Percentiles rank a stretch among this genome's conserved stretches.
Conservation (phyloP, 2,113 vertebrate species). For the human (Homo sapiens) region GRCh38 chr11:131373001-131373500, state of each 20-base stretch:
- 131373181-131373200: constrained; percentile 30
- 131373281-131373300: constrained; percentile 84
- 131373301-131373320: constrained; percentile 71
- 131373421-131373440: background rate
- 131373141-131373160: constrained; percentile 51
- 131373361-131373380: constrained; percentile 41
- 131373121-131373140: background rate
- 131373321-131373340: constrained; percentile 72
- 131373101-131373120: background rate
- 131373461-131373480: background rate
- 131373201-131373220: constrained; percentile 79
- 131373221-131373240: constrained; percentile 72
- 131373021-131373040: background rate
- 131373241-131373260: constrained; percentile 69
- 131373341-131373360: constrained; percentile 48
- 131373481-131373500: background rate
- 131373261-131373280: constrained; percentile 70
- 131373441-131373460: background rate
- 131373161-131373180: background rate
- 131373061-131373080: constrained; percentile 10
- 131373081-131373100: constrained; percentile 35
- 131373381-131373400: background rate
- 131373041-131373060: background rate
- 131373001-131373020: background rate
- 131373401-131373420: background rate